Conservation (phyloP, 2,113 vertebrate genomes). For the Aldabrachelys gigantea region DNA sequence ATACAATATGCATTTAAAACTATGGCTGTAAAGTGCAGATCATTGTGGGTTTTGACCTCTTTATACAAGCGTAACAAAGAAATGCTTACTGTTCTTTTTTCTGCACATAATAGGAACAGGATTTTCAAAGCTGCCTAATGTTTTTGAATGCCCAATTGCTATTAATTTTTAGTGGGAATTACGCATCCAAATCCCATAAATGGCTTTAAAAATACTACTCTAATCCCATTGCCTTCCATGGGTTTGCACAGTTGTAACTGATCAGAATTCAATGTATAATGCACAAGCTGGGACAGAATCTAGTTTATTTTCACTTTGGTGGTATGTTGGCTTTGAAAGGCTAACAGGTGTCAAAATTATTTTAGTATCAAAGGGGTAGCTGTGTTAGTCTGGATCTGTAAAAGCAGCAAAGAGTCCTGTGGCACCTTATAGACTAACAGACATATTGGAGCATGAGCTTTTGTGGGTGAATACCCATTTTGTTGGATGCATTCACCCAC, state of each 20-base stretch:
- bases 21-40: neutral
- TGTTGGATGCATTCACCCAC: too few species aligned
- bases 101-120: neutral
- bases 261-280: neutral
- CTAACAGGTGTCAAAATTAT: neutral
- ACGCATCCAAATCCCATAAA: too few species aligned
- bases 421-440: too few species aligned
- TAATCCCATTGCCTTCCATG: neutral
- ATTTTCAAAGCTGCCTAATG: neutral
- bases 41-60: neutral
- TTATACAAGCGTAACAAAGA: neutral
- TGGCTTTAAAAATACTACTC: too few species aligned
- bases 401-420: too few species aligned
- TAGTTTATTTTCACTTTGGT: fast-evolving
- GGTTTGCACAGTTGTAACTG: neutral
- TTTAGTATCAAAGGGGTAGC: neutral
- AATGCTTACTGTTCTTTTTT: neutral
- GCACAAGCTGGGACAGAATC: neutral
- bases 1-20: neutral
- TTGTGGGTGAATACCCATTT: too few species aligned
- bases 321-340: neutral
- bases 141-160: neutral
- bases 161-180: too few species aligned
- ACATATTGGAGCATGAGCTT: too few species aligned
- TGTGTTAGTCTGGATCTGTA: too few species aligned